Conservation (phyloP, 2,113 vertebrate genomes). For the Silurus glanis region DNA sequence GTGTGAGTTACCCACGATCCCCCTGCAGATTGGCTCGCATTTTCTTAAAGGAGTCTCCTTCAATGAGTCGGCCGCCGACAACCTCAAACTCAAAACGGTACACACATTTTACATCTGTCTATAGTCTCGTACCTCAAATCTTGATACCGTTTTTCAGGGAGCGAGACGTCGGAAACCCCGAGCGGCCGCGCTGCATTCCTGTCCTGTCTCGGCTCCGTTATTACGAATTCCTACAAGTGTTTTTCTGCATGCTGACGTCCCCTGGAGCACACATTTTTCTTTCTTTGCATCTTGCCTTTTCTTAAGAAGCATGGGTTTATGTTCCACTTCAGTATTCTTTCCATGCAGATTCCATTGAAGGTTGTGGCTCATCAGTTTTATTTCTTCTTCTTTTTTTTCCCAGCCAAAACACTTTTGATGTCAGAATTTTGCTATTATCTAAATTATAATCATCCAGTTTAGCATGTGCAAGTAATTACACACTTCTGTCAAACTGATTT, state of each 20-base stretch:
- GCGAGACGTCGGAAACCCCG: not conserved
- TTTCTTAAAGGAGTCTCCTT: slow-evolving; percentile 97
- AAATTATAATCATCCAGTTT: not conserved
- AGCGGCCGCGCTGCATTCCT: not conserved
- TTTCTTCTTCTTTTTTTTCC: not conserved
- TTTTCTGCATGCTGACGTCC: slow-evolving; percentile 14
- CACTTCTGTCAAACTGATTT: not conserved
- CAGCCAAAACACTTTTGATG: not conserved
- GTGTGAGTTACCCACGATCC: slow-evolving; percentile 94
- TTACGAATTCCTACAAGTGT: not conserved
- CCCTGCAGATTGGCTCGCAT: slow-evolving; percentile 92
- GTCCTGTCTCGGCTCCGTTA: not conserved
- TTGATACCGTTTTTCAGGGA: not conserved
- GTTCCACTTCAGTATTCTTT: not conserved
- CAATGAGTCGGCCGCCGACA: slow-evolving; percentile 92
- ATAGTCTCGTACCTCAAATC: not conserved
- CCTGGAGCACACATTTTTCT: not conserved
- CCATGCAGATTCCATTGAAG: not conserved
- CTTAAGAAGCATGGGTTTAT: slow-evolving; percentile 13
- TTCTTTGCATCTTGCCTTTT: not conserved
- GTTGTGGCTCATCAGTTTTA: not conserved
- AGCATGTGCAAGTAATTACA: not conserved
- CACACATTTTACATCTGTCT: not conserved
- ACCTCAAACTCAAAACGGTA: slow-evolving; percentile 98
- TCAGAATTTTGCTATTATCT: not conserved